Percentiles rank a stretch among this genome's conserved stretches.
These are phyloP conservation scores for Condylostylus longicornis DNA, from an alignment of 1,140 invertebrate genomes.

Conservation along the genomic window DNA sequence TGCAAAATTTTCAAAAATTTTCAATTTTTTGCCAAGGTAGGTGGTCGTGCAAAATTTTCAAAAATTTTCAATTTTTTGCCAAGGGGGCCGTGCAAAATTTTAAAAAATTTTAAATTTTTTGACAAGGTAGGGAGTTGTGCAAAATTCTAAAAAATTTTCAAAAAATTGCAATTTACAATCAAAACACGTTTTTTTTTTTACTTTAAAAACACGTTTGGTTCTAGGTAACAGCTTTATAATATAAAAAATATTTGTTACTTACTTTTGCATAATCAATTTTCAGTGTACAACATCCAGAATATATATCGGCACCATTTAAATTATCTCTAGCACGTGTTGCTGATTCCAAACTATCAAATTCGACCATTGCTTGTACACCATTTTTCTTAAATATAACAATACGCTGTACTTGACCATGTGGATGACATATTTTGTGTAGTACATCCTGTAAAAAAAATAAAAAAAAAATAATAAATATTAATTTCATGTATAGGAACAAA, in stretches of 20 bases:
- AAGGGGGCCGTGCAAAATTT: too few relatives aligned
- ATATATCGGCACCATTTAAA: conserved; percentile 95
- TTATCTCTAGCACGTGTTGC: conserved; percentile 87
- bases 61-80: too few relatives aligned
- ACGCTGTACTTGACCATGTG: conserved; percentile 88
- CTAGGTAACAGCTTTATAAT: too few relatives aligned
- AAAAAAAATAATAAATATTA: conserved; percentile 29
- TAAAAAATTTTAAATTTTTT: too few relatives aligned
- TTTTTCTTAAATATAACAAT: conserved; percentile 99
- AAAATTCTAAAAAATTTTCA: too few relatives aligned
- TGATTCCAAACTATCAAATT: conserved; percentile 93
- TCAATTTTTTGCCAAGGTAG: too few relatives aligned
- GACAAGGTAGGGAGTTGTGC: too few relatives aligned
- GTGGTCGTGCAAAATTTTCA: too few relatives aligned
- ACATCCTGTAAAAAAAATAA: conserved; percentile 76
- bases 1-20: too few relatives aligned
- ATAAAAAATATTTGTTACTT: conserved; percentile 38
- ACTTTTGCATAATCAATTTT: conserved; percentile 99
- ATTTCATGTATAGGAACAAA: not conserved
- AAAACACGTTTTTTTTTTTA: too few relatives aligned
- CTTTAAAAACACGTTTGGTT: too few relatives aligned
- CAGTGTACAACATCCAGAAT: conserved; percentile 96
- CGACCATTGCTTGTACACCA: conserved; percentile 96
- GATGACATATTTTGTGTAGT: conserved; percentile 87
- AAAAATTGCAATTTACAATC: too few relatives aligned